A percentile compares a stretch with the other conserved stretches of the same genome.
phyloP scores from a whole-genome alignment of 1,140 invertebrate genomes.

The Geopemphigus sp. region DNA sequence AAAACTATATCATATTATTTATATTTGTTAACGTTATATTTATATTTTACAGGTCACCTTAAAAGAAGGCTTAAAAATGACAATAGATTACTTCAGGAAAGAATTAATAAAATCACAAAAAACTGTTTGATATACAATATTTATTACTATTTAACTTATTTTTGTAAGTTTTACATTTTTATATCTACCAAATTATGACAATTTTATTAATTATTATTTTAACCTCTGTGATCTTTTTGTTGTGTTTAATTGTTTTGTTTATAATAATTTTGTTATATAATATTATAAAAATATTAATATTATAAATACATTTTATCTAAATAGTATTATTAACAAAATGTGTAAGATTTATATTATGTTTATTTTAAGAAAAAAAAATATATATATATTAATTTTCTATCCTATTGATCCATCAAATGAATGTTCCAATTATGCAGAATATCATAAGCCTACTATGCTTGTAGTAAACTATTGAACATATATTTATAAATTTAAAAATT shows the following conservation, averaged over 20 bases:
- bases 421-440: no score
- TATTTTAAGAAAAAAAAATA: no score
- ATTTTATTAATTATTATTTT: conserved; percentile 6
- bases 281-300: no score
- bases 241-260: neutral
- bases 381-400: no score
- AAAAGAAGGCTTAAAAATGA: conserved; percentile 78
- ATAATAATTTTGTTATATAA: conserved; percentile 1
- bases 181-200: neutral
- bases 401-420: no score
- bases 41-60: conserved; percentile 67
- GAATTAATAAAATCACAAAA: conserved; percentile 59
- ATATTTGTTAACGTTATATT: conserved; percentile 18
- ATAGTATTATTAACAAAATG: neutral
- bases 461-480: no score
- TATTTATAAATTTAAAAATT: no score
- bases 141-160: neutral
- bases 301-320: conserved; percentile 10
- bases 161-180: neutral
- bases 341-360: no score
- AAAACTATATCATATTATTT: neutral
- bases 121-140: conserved; percentile 16
- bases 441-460: no score
- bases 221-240: conserved; percentile 31
- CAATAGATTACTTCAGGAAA: conserved; percentile 86